Conservation (phyloP, 30 jellyfish, hydroid and myxozoan species). For the Rhopilema esculentum region DNA sequence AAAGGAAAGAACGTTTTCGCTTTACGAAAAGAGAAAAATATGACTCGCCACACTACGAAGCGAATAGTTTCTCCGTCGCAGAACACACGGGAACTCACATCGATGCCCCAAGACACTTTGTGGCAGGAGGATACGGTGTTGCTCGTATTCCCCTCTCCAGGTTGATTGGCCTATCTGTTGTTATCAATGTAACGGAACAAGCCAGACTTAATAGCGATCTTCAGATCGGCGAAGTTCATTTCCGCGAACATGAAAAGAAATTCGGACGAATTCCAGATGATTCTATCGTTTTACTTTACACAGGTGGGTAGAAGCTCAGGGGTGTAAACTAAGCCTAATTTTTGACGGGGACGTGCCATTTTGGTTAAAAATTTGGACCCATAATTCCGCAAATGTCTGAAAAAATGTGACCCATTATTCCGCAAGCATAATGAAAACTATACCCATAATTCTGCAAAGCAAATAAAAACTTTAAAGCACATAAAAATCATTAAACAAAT, state of each 20-base stretch:
- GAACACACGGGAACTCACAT: constrained; percentile 94
- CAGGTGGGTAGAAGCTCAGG: constrained; percentile 70
- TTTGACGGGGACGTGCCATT: too few species aligned
- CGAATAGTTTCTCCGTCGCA: constrained; percentile 74
- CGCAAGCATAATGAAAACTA: too few species aligned
- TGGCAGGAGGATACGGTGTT: constrained; percentile 68
- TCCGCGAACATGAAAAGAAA: constrained; percentile 60
- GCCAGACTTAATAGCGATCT: constrained; percentile 59
- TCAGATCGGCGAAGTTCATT: constrained; percentile 45
- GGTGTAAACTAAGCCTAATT: too few species aligned
- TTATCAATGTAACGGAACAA: constrained; percentile 63
- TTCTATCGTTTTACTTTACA: constrained; percentile 64
- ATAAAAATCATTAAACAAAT: too few species aligned
- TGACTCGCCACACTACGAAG: constrained; percentile 64
- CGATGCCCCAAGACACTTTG: constrained; percentile 93
- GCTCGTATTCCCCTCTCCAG: constrained; percentile 63
- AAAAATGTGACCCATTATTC: too few species aligned
- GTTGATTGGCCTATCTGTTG: constrained; percentile 63
- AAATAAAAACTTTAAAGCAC: too few species aligned
- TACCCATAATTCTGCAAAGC: too few species aligned
- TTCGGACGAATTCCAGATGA: constrained; percentile 54
- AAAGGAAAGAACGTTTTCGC: constrained; percentile 48
- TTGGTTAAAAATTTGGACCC: too few species aligned
- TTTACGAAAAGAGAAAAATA: constrained; percentile 35
- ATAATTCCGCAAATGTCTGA: too few species aligned